Percentiles rank a stretch among this genome's conserved stretches.
Conservation (phyloP, 2,113 vertebrate genomes). For the Saimiri boliviensis region DNA sequence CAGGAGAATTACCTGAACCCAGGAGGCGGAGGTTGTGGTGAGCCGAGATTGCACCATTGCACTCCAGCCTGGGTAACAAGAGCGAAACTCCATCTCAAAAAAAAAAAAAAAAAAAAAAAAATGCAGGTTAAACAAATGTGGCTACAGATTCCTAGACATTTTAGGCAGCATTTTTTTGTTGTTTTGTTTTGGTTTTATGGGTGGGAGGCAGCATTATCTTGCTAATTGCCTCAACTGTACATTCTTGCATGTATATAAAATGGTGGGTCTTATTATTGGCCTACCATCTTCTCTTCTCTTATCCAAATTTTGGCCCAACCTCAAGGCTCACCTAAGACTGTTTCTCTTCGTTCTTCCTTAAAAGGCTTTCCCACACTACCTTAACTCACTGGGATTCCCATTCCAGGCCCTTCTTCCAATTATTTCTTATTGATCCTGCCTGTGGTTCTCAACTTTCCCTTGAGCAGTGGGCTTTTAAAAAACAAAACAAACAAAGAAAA, state of each 20-base stretch:
- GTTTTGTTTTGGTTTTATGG: background rate
- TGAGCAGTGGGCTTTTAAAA: background rate
- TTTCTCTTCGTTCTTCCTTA: background rate
- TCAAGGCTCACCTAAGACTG: background rate
- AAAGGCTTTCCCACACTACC: background rate
- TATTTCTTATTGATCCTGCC: background rate
- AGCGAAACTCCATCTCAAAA: too few relatives aligned
- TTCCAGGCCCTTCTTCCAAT: background rate
- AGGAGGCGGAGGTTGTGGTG: too few relatives aligned
- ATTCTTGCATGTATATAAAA: background rate
- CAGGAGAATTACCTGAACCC: too few relatives aligned
- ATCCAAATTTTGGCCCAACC: background rate
- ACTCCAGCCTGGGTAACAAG: too few relatives aligned
- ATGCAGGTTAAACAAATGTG: background rate
- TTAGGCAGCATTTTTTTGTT: background rate
- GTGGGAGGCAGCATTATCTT: background rate
- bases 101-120: too few relatives aligned
- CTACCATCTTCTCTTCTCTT: background rate
- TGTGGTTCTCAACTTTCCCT: background rate
- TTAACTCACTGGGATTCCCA: background rate
- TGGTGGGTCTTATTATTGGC: background rate
- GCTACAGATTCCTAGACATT: background rate
- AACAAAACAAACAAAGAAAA: background rate
- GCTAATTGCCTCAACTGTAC: background rate
- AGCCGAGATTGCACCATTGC: too few relatives aligned